These are phyloP conservation scores for Proisotoma minuta DNA, from an alignment of 2,888 invertebrate species.

Conservation along the genomic window DNA sequence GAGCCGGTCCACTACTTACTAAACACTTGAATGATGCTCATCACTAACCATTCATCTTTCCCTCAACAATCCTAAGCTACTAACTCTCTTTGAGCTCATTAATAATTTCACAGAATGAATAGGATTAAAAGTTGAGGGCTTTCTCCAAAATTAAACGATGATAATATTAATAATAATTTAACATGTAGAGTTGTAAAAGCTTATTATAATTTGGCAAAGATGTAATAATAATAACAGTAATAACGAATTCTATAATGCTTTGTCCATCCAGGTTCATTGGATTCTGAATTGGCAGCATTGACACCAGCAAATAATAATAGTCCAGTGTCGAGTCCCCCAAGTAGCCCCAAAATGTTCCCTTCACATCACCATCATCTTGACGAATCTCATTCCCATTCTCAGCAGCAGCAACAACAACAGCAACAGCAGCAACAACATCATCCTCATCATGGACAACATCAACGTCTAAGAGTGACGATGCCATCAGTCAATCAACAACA, in stretches of 20 bases:
- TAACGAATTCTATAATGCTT: conserved; percentile 57
- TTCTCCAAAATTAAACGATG: no score
- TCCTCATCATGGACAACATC: conserved; percentile 40
- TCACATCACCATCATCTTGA: conserved; percentile 46
- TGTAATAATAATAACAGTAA: no score
- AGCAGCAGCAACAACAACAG: conserved; percentile 51
- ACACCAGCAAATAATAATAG: conserved; percentile 59
- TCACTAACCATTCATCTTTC: no score
- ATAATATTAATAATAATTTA: no score
- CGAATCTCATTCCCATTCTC: conserved; percentile 55
- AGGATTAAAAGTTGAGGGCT: no score
- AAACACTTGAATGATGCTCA: no score
- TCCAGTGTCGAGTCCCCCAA: conserved; percentile 54
- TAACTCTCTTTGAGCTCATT: no score
- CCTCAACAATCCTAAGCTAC: no score
- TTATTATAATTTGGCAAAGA: no score
- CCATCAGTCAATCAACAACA: conserved; percentile 55
- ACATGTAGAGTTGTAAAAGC: no score
- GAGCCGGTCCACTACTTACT: no score
- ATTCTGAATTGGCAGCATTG: conserved; percentile 48
- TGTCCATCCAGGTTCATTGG: conserved; percentile 57
- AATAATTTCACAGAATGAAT: no score
- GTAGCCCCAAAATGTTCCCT: conserved; percentile 47
- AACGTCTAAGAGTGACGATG: conserved; percentile 46
- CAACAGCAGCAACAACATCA: conserved; percentile 51